These are phyloP conservation scores for Dioctria linearis DNA, from an alignment of 2,888 invertebrate genomes.

Conservation along the genomic window DNA sequence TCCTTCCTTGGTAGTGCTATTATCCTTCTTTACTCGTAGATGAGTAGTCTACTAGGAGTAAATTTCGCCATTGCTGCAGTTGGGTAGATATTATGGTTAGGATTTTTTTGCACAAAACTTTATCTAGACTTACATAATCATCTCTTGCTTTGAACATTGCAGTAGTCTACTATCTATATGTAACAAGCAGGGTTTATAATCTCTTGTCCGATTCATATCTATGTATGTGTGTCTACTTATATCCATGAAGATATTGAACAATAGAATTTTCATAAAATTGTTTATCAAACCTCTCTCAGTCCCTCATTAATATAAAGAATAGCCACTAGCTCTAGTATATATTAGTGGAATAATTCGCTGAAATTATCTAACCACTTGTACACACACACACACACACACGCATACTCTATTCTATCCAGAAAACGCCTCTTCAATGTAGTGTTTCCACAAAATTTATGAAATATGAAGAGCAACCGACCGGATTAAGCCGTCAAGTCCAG, in stretches of 20 bases:
- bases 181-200: too few relatives aligned
- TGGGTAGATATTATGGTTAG: too few relatives aligned
- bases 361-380: conserved; percentile 29
- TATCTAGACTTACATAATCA: too few relatives aligned
- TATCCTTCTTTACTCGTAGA: too few relatives aligned
- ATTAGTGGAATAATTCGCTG: conserved; percentile 33
- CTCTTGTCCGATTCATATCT: too few relatives aligned
- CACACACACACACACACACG: not conserved
- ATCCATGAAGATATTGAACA: not conserved
- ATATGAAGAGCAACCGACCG: conserved; percentile 51
- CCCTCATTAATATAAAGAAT: conserved; percentile 41
- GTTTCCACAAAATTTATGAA: conserved; percentile 49
- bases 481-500: conserved; percentile 53
- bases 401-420: conserved; percentile 19
- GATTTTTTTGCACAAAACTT: too few relatives aligned
- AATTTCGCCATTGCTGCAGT: too few relatives aligned
- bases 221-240: too few relatives aligned
- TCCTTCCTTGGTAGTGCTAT: too few relatives aligned
- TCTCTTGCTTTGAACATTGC: too few relatives aligned
- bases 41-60: too few relatives aligned
- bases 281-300: conserved; percentile 35
- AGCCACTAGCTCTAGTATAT: conserved; percentile 4
- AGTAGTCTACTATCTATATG: too few relatives aligned
- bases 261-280: conserved; percentile 34
- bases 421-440: conserved; percentile 49